Base-by-base conservation (phyloP, 92 coral and sea anemone species). In the Porites lobata region DNA sequence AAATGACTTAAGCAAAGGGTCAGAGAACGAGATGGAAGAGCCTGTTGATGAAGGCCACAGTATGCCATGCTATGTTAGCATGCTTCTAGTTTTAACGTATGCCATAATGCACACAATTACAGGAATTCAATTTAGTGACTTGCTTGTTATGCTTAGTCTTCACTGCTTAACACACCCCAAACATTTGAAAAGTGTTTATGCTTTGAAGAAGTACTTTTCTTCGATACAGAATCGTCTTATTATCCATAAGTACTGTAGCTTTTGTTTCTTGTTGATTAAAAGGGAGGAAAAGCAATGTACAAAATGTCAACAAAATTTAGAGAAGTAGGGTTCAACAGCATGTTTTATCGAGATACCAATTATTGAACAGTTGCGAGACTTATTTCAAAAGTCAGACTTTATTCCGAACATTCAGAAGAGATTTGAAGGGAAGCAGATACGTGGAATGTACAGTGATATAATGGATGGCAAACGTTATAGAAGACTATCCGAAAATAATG, bases 21-120 rank as follows among this genome's bases (percentile, higher is more conserved):
- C 59, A 54, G 8, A 54, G 58, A 72, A 72, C n/a, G 77, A 72
- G 58, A 43, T 72, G 58, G 54, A 72, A 51, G 77, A 72, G 77
- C 77, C 77, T 13, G 7, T 72, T 6, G 22, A 72, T 18, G 58
- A 72, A 72, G 77, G 77, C 52, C 77, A 72, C 50, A 72, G 77
- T 29, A 72, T 72, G 77, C 58, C 77, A 38, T 38, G 43, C 9
- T 72, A 72, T 72, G 77, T 72, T 72, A 21, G 50, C 50, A 72
- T 72, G 77, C 77, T 72, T 72, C 77, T 72, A 50, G 77, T 72
- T 38, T 22, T 29, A 51, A 72, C 77, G 58, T 72, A 21, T 72
- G 77, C 58, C 32, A 72, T 72, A 21, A 72, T 57, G 58, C 13
- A 72, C 50, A 38, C 77, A 29, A 72, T 72, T 18, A 72, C 77